Base-by-base conservation (phyloP, 2,113 vertebrate species). In the Thunnus thynnus region DNA sequence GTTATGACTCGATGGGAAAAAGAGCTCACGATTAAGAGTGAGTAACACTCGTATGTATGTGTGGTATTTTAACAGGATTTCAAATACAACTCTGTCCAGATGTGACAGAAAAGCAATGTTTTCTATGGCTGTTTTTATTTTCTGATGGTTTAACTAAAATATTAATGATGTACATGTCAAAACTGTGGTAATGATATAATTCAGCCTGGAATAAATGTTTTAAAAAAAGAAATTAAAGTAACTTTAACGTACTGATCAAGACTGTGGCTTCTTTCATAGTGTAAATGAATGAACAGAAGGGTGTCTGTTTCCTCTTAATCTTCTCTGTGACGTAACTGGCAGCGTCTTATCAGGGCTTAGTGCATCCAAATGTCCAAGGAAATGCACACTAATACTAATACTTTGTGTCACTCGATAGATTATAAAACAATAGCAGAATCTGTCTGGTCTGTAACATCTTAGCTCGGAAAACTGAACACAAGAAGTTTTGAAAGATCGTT, bases 131-230 rank as follows among this genome's bases (percentile, higher is more conserved):
- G 86, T 93, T 94, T 93, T 92, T 90, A 87, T 90, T 93, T 94
- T 85, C 82, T 78, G 75, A 92, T 95, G 90, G 87, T 94, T 97
- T 94, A 94, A 96, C 95, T 95, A 94, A 96, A 95, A 96, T 95
- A 96, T 95, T 96, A 96, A 94, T 90, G 93, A 95, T 91, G 92
- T 97, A 95, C 92, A 94, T 97, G 96, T 97, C 95, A 94, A 97
- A 96, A 96, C 95, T 96, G 96, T 98, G 96, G 95, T 97, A 88
- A 93, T 85, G 87, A 91, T 88, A 96, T 97, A 95, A 96, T 96
- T 96, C 95, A 96, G 96, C 96, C 97, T 97, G 96, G 94, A 95
- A 96, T 97, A 96, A 95, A 96, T 97, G 97, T 98, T 97, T 96
- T 94, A 95, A 97, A 97, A 96, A 96, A 92, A 82, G 86, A 25